Base-by-base conservation (phyloP, 2,888 invertebrate species). In the Aromia moschata region DNA sequence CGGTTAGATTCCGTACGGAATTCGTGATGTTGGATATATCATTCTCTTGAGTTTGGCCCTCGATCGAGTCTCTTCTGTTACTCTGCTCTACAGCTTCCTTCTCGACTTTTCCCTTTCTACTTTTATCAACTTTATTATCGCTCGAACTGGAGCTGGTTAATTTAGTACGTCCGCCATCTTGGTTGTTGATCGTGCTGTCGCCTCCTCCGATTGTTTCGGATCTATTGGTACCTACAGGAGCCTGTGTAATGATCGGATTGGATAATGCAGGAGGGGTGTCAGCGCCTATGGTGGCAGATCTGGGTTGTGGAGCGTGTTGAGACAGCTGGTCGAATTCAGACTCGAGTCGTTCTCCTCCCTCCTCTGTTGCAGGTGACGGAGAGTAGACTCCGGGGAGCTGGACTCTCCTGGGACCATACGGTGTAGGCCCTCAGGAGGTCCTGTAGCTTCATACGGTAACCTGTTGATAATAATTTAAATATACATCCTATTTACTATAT, bases 361-460 rank as follows among this genome's bases (percentile, higher is more conserved):
- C 10, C 60, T 62, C 17, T 61, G 62, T 17, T 65, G 59, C 10
- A 64, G 62, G 52, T 64, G 62, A 12, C 69, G 68, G 15, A 67
- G 10, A 1, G 69, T 65, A 2, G 71, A 69, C 65, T 79, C 77
- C 1, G 79, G 79, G 2, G 84, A 83, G 70, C 85, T 85, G 0
- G 86, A 84, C 73, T 87, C 86, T 0, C 87, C 87, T 0, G 87
- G 86, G 10, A 87, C 84, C 86, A 87, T 86, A 47, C 88, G 81
- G 56, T 84, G 85, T 10, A 87, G 76, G 1, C 85, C 86, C 36
- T 84, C 81, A 0, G 85, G 86, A 20, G 85, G 81, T 46, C 76
- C 78, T 17, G 59, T 62, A 0, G 68, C 33, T 33, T 70, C 70
- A 46, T 64, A 72, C 11, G 58, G 59, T 18, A 59, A 46, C 25